Percentiles rank a stretch among this genome's conserved stretches.
phyloP scores from a whole-genome alignment of 1,140 invertebrate genomes.

The Thaumetopoea pityocampa region DNA sequence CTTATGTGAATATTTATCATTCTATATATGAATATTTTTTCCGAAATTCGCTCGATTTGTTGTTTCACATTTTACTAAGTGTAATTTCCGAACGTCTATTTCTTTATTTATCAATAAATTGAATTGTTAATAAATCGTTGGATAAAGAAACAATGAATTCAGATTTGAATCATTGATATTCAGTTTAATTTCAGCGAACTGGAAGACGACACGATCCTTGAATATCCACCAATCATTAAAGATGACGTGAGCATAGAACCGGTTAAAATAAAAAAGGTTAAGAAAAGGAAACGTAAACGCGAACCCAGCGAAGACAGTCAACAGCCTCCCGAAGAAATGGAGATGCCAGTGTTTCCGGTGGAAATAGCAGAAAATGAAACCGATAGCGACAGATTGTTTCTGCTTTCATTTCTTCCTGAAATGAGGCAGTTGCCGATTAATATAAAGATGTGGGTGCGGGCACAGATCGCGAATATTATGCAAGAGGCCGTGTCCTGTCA shows the following conservation, averaged over 20 bases:
- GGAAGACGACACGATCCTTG: conserved; percentile 14
- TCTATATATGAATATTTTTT: too few relatives aligned
- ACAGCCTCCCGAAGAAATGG: conserved; percentile 35
- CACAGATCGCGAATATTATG: conserved; percentile 60
- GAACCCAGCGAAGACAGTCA: conserved; percentile 26
- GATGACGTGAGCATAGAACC: conserved; percentile 5
- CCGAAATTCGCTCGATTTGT: too few relatives aligned
- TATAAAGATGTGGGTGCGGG: conserved; percentile 65
- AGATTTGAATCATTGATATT: background rate
- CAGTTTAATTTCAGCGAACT: conserved; percentile 25
- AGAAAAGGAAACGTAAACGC: conserved; percentile 23
- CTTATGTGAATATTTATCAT: too few relatives aligned
- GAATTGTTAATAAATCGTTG: too few relatives aligned
- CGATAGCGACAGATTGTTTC: conserved; percentile 54
- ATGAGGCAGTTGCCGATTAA: conserved; percentile 55
- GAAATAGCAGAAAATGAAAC: conserved; percentile 35
- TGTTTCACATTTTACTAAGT: too few relatives aligned
- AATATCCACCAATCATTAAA: conserved; percentile 4
- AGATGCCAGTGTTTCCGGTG: conserved; percentile 41
- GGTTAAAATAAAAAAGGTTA: conserved; percentile 27
- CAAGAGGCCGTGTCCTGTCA: conserved; percentile 56
- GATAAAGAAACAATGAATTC: too few relatives aligned
- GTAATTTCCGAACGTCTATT: too few relatives aligned
- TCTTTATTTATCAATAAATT: too few relatives aligned
- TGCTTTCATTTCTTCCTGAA: conserved; percentile 60